Evolutionary conservation across 2,113 vertebrate species (phyloP).

Genomic region (Tautogolabrus adspersus): DNA sequence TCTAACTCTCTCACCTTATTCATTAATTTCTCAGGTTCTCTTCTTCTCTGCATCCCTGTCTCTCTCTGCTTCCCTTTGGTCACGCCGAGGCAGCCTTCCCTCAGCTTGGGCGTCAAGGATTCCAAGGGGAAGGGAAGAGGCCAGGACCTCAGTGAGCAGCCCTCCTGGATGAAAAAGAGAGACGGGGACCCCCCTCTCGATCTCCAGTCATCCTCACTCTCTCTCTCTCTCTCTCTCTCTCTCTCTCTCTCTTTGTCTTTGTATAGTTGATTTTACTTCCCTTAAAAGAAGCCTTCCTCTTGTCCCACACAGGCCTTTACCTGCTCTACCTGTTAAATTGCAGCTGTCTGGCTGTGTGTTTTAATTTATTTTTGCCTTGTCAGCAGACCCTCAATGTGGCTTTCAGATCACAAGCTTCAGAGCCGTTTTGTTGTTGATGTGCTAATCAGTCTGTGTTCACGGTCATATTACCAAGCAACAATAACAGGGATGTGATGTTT

Average conservation of each 20-base stretch:
- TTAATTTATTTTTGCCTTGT: not conserved
- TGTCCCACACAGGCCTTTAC: constrained; percentile 33
- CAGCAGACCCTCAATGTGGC: constrained; percentile 9
- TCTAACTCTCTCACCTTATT: constrained; percentile 22
- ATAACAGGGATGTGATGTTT: constrained; percentile 24
- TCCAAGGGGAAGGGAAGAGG: constrained; percentile 59
- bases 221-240: not conserved
- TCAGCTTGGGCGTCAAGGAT: constrained; percentile 63
- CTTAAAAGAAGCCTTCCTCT: constrained; percentile 35
- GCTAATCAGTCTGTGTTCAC: not conserved
- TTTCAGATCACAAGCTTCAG: constrained; percentile 8
- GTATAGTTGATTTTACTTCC: constrained; percentile 38
- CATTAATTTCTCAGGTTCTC: constrained; percentile 41
- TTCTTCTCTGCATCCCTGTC: constrained; percentile 39
- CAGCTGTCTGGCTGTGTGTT: constrained; percentile 13
- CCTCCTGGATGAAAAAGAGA: constrained; percentile 32
- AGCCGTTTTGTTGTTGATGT: constrained; percentile 8
- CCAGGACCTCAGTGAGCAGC: constrained; percentile 57
- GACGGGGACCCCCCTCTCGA: not conserved
- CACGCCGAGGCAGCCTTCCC: constrained; percentile 73
- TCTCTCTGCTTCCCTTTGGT: constrained; percentile 77
- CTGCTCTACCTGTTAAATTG: constrained; percentile 46
- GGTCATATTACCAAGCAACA: constrained; percentile 15
- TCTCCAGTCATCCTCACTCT: not conserved
- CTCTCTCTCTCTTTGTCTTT: constrained; percentile 28